Evolutionary conservation across 2,888 invertebrate species (phyloP).

Genomic region (Dioctria linearis): DNA sequence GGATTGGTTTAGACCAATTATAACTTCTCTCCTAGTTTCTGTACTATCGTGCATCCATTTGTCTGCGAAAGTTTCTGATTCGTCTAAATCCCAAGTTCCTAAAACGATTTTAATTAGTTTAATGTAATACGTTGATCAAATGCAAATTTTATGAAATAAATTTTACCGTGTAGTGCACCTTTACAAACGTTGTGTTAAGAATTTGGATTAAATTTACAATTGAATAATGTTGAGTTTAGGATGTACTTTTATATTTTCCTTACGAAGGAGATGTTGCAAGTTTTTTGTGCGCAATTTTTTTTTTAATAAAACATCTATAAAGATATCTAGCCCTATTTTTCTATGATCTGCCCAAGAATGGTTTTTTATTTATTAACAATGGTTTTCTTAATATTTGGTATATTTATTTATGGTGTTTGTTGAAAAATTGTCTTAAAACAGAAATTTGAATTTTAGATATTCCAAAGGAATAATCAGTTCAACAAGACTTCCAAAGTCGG

Average conservation of each 20-base stretch:
- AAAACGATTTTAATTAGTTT: too few relatives aligned
- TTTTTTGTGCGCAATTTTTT: neutral
- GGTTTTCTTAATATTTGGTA: neutral
- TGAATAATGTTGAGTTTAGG: neutral
- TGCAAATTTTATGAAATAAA: too few relatives aligned
- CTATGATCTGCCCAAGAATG: neutral
- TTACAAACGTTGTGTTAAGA: too few relatives aligned
- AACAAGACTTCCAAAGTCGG: conserved; percentile 1
- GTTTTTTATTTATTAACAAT: neutral
- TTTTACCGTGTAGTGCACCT: too few relatives aligned
- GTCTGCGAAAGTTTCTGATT: too few relatives aligned
- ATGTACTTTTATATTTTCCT: neutral
- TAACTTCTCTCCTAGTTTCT: too few relatives aligned
- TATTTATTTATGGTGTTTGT: neutral
- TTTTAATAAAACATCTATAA: neutral
- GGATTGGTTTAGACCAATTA: too few relatives aligned
- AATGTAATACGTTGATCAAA: too few relatives aligned
- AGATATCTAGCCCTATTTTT: neutral
- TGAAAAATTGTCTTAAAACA: neutral
- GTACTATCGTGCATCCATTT: too few relatives aligned
- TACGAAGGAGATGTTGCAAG: neutral
- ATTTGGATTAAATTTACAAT: too few relatives aligned
- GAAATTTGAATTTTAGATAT: neutral
- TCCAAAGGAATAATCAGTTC: neutral
- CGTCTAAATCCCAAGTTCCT: too few relatives aligned